Evolutionary conservation across 1,140 invertebrate species (phyloP).

Genomic region (Samia ricini): DNA sequence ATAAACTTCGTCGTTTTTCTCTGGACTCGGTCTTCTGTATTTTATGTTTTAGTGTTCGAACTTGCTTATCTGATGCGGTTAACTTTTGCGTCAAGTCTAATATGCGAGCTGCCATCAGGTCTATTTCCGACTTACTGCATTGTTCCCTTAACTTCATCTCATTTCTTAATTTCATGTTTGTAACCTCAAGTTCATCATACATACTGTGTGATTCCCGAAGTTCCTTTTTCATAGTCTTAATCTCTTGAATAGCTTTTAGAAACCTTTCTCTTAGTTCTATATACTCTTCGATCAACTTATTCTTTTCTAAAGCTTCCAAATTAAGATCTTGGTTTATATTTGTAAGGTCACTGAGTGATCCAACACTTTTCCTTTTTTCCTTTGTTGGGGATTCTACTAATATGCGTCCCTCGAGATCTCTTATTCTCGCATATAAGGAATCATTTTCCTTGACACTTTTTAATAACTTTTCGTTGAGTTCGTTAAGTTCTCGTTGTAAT

Average conservation of each 20-base stretch:
- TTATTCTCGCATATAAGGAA: constrained; percentile 81
- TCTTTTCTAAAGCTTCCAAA: constrained; percentile 85
- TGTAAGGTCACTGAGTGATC: constrained; percentile 88
- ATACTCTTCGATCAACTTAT: constrained; percentile 89
- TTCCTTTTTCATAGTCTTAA: constrained; percentile 88
- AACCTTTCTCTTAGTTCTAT: constrained; percentile 86
- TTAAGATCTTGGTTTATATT: constrained; percentile 88
- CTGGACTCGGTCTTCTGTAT: constrained; percentile 86
- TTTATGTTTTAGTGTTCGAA: constrained; percentile 87
- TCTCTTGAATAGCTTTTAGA: constrained; percentile 90
- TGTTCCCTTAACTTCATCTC: constrained; percentile 84
- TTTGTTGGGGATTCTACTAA: constrained; percentile 71
- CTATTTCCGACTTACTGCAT: constrained; percentile 85
- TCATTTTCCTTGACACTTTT: constrained; percentile 89
- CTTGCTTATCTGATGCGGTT: constrained; percentile 89
- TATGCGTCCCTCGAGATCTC: constrained; percentile 83
- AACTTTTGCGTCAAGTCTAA: constrained; percentile 91
- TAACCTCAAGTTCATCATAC: constrained; percentile 88
- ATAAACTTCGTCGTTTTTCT: constrained; percentile 88
- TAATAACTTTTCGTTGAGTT: constrained; percentile 77
- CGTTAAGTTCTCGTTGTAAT: constrained; percentile 80
- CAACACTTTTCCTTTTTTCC: constrained; percentile 82
- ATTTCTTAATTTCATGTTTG: constrained; percentile 85
- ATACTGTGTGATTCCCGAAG: constrained; percentile 88
- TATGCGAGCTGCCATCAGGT: constrained; percentile 89